Conservation (phyloP, 2,797 vertebrate genomes). For the Acrossocheilus wenchowensis region DNA sequence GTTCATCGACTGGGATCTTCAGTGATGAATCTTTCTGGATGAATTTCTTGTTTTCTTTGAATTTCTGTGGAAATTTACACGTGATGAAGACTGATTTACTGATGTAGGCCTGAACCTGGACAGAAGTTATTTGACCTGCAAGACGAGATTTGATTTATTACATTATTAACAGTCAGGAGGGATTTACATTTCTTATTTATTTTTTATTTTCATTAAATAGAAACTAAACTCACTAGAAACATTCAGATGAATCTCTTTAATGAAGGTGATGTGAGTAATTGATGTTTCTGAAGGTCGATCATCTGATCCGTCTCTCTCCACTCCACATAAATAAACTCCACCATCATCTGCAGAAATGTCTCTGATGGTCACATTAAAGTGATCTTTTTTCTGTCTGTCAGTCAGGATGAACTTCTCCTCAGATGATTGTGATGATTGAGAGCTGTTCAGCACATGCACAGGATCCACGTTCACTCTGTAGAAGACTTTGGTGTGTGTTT, state of each 20-base stretch:
- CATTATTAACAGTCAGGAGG: background rate
- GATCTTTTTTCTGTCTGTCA: background rate
- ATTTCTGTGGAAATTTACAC: background rate
- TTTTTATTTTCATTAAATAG: background rate
- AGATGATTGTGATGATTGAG: background rate
- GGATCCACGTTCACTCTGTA: background rate
- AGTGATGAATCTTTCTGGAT: background rate
- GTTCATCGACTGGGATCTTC: background rate
- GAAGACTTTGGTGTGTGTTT: background rate
- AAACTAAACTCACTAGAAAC: background rate
- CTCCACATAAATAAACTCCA: conserved; percentile 37
- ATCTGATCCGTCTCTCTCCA: background rate
- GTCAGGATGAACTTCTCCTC: background rate
- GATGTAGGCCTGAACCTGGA: background rate
- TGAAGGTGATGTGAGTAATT: background rate
- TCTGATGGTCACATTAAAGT: conserved; percentile 14
- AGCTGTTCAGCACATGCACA: background rate
- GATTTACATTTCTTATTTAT: background rate
- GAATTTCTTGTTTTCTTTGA: background rate
- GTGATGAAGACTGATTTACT: background rate
- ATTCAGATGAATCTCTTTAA: conserved; percentile 2
- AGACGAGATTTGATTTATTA: background rate
- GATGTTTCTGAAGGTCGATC: fast-evolving
- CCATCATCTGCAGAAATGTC: background rate
- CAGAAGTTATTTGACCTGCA: background rate